These are phyloP conservation scores for Echeneis naucrates DNA, from an alignment of 2,797 vertebrate species.

Conservation along the genomic window DNA sequence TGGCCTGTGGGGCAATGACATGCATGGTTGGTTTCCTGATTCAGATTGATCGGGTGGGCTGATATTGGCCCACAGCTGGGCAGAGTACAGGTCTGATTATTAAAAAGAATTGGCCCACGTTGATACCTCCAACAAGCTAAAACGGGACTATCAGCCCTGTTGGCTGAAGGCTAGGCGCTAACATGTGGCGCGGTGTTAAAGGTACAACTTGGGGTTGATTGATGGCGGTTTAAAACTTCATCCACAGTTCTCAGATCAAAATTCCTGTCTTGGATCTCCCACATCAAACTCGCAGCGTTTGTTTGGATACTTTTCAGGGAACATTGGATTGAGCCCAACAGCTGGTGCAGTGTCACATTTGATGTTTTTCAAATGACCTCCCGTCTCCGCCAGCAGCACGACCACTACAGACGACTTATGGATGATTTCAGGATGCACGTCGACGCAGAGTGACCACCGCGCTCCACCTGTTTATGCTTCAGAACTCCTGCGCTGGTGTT, in stretches of 20 bases:
- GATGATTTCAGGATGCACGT: too few relatives aligned
- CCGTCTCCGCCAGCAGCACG: neutral
- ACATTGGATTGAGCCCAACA: neutral
- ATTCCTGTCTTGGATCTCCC: neutral
- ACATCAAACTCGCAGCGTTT: neutral
- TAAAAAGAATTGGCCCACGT: neutral
- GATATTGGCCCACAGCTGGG: neutral
- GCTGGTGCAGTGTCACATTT: constrained; percentile 3
- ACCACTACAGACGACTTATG: neutral
- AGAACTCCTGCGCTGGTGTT: constrained; percentile 19
- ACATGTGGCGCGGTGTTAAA: too few relatives aligned
- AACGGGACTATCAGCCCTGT: neutral
- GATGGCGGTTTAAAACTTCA: too few relatives aligned
- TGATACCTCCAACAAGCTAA: neutral
- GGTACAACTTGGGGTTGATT: too few relatives aligned
- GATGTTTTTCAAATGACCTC: constrained; percentile 15
- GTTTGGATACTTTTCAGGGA: neutral
- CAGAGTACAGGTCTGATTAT: neutral
- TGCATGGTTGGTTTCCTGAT: neutral
- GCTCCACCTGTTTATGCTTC: constrained; percentile 34
- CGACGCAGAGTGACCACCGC: neutral
- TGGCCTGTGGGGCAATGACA: neutral
- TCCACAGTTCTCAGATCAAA: too few relatives aligned
- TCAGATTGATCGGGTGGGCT: constrained; percentile 9
- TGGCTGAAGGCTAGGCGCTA: neutral